These are phyloP conservation scores for Helicoverpa assulta DNA, from an alignment of 2,888 invertebrate species.

Conservation along the genomic window DNA sequence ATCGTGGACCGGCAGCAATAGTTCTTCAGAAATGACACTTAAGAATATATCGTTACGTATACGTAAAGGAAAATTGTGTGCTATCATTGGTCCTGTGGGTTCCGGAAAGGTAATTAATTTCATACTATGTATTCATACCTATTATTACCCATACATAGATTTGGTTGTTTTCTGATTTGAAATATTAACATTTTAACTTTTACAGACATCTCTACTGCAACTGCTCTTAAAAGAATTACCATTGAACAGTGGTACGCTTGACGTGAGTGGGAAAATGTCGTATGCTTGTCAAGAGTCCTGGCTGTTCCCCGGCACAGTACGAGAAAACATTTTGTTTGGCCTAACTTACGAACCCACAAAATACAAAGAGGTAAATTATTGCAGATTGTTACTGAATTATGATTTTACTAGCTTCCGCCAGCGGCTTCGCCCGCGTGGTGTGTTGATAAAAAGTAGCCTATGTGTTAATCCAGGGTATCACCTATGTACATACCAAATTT, in stretches of 20 bases:
- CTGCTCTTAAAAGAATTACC: constrained; percentile 93
- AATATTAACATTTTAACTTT: constrained; percentile 1
- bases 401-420: too few relatives aligned
- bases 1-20: constrained; percentile 77
- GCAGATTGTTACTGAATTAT: not conserved
- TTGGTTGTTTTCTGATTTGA: not conserved
- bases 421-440: too few relatives aligned
- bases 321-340: constrained; percentile 96
- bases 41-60: constrained; percentile 90
- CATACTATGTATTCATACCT: not conserved
- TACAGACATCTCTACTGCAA: constrained; percentile 91
- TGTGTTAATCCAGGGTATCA: too few relatives aligned
- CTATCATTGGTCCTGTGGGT: constrained; percentile 96
- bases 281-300: constrained; percentile 97
- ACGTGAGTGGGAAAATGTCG: constrained; percentile 91
- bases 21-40: constrained; percentile 83
- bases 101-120: constrained; percentile 94
- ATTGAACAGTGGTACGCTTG: constrained; percentile 89
- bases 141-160: not conserved
- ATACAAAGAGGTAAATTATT: constrained; percentile 89
- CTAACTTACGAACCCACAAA: constrained; percentile 90
- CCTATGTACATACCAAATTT: too few relatives aligned
- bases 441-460: too few relatives aligned
- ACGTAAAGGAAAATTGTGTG: constrained; percentile 92
- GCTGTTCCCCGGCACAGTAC: constrained; percentile 93